Evolutionary conservation across 2,797 vertebrate genomes (phyloP).

Genomic region (Paguma larvata): DNA sequence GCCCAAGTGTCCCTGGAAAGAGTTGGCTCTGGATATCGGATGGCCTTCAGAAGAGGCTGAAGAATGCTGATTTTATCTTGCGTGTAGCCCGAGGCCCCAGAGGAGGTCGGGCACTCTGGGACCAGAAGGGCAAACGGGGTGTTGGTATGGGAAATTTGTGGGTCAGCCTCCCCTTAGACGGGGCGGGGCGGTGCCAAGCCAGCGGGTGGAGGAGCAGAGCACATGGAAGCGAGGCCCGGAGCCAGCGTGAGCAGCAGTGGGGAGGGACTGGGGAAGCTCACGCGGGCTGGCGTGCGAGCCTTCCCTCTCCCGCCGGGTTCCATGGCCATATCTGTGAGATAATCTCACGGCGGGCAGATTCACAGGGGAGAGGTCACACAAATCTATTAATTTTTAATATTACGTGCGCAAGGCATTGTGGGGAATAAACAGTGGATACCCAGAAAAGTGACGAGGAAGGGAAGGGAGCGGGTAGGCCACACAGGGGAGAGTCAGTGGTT

Average conservation of each 20-base stretch:
- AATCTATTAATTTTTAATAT: not conserved
- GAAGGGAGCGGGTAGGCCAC: not conserved
- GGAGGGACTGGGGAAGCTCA: not conserved
- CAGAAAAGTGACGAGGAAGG: not conserved
- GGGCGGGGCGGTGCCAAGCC: not conserved
- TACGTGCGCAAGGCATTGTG: not conserved
- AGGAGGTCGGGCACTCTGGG: not conserved
- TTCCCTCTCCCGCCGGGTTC: no score
- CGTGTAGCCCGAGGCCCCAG: not conserved
- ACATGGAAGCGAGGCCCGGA: no score
- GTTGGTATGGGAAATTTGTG: not conserved
- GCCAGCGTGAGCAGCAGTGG: no score
- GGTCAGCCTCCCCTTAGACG: not conserved
- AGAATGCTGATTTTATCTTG: not conserved
- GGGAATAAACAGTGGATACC: not conserved
- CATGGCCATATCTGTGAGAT: not conserved
- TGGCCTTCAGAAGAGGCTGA: not conserved
- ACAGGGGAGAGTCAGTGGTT: no score
- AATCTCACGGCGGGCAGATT: not conserved
- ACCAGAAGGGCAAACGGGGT: not conserved
- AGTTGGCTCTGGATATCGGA: not conserved
- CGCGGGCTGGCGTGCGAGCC: rapidly evolving
- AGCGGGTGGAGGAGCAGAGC: not conserved
- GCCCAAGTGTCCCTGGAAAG: not conserved
- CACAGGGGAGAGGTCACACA: not conserved